Evolutionary conservation across 2,797 vertebrate genomes (phyloP), one percentile per base, ranked within the genome.

Genomic region (Tiaroga cobitis): DNA sequence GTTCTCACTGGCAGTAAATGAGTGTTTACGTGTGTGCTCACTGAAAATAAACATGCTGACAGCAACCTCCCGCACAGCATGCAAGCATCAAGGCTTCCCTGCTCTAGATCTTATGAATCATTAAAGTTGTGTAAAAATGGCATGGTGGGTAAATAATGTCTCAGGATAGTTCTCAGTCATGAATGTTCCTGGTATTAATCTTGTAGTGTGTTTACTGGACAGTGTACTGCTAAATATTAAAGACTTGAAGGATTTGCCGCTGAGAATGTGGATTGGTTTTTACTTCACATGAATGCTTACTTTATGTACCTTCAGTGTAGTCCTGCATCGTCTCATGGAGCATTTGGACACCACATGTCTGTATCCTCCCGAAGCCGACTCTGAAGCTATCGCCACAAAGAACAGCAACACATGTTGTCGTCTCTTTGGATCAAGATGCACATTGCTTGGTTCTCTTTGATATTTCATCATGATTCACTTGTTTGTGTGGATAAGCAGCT

Each of bases 21-120:
- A 89, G 49, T 87, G 80, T 88, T 85, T 89, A 79, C 26, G 69
- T 85, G 56, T 21, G 24, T 80, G 72, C 59, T 81, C 84, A 56
- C 61, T 86, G 74, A 82, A 80, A 88, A 75, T 86, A 85, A 89
- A 88, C 80, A 87, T 56, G 73, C 82, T 82, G 89, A 87, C 74
- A 67, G 68, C 84, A 76, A 68, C 67, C 77, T 85, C 75, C 59
- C 18, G 81, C 43, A 76, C 72, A 49, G 39, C 37, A 37, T 56
- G 69, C 74, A 82, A 76, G 81, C n/a, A 83, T 65, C 70, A 81
- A 49, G 32, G 21, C 49, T 56, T 82, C 56, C 37, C 39, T 41
- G 54, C 61, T 87, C n/a, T 67, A 41, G 59, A 34, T 61, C 83
- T 84, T 84, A 79, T 85, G 49, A 56, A 80, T 85, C 34, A 85